A percentile compares a stretch with the other conserved stretches of the same genome.
Evolutionary conservation across 1,140 invertebrate genomes (phyloP).

Genomic region (Anoplophora glabripennis): DNA sequence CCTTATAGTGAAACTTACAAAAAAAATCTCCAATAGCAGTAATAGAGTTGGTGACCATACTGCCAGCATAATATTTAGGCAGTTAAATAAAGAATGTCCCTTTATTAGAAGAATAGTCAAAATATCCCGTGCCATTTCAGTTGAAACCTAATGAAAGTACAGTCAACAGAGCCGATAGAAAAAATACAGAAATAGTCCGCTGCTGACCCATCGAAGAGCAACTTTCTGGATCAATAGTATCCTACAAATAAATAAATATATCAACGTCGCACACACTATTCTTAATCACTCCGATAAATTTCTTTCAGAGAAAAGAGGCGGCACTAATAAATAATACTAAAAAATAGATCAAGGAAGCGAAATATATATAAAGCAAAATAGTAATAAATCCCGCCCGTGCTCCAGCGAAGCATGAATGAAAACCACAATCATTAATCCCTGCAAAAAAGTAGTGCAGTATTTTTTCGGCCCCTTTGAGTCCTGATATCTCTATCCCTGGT

Average conservation of each 20-base stretch:
- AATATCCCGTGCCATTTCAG: no score
- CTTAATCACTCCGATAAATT: constrained; percentile 2
- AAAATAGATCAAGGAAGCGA: constrained; percentile 28
- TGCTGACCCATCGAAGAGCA: no score
- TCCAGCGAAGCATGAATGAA: constrained; percentile 40
- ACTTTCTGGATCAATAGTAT: no score
- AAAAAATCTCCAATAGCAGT: no score
- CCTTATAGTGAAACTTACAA: no score
- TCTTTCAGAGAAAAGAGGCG: background rate
- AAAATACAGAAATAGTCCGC: no score
- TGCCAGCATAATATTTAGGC: no score
- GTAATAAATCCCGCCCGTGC: constrained; percentile 32
- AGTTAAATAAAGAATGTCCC: no score
- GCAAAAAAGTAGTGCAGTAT: constrained; percentile 32
- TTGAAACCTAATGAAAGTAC: no score
- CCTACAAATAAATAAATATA: background rate
- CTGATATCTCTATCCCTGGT: constrained; percentile 34
- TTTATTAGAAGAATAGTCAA: no score
- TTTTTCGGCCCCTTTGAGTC: constrained; percentile 33
- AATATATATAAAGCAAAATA: constrained; percentile 14
- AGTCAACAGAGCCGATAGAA: no score
- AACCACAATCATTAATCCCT: constrained; percentile 36
- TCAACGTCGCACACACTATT: background rate
- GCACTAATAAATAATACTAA: constrained; percentile 22
- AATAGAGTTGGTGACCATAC: no score